Percentiles rank a stretch among this genome's conserved stretches.
Conservation (phyloP, 2,797 vertebrate genomes). For the Phoeniculus purpureus region DNA sequence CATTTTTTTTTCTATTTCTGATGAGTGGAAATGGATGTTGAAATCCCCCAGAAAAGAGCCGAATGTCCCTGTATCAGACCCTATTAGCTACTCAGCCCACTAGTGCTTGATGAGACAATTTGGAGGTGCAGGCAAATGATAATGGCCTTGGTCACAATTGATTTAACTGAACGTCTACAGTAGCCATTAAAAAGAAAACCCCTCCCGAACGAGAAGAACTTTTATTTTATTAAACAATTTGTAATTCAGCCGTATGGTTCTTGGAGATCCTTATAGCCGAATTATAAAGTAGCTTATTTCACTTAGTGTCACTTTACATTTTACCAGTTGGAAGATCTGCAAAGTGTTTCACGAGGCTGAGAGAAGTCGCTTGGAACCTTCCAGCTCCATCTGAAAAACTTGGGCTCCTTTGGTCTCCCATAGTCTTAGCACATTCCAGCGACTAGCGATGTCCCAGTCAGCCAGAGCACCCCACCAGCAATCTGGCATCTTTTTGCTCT, state of each 20-base stretch:
- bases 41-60: not conserved
- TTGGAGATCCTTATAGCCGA: constrained; percentile 41
- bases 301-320: constrained; percentile 65
- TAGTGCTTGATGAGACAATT: constrained; percentile 42
- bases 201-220: constrained; percentile 23
- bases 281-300: constrained; percentile 54
- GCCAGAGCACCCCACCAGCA: constrained; percentile 26
- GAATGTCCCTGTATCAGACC: not conserved
- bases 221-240: constrained; percentile 57
- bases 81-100: not conserved
- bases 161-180: constrained; percentile 48
- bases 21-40: not conserved
- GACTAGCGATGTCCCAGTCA: constrained; percentile 2
- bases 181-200: constrained; percentile 43
- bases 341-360: constrained; percentile 5
- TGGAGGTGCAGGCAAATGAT: not conserved
- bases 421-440: constrained; percentile 33
- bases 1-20: not conserved
- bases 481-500: constrained; percentile 12
- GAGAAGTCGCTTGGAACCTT: constrained; percentile 51
- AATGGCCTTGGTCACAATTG: constrained; percentile 44
- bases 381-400: constrained; percentile 10
- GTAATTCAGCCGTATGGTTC: not conserved
- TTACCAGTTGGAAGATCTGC: constrained; percentile 48
- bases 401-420: constrained; percentile 25